These are phyloP conservation scores for Chaetoderma sp. DNA, from an alignment of 2,888 invertebrate genomes.

Conservation along the genomic window DNA sequence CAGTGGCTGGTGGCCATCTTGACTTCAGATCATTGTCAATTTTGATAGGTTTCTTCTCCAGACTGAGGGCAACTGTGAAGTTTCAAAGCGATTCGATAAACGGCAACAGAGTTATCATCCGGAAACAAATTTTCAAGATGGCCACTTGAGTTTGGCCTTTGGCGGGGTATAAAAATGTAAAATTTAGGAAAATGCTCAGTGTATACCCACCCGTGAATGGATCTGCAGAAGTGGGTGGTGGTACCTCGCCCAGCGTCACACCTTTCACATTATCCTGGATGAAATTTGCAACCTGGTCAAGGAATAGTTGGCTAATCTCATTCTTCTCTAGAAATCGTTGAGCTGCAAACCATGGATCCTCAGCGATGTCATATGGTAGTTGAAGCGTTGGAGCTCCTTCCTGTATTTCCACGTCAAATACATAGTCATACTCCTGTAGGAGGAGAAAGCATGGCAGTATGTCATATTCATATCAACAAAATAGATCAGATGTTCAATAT, in stretches of 20 bases:
- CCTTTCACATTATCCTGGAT: constrained; percentile 85
- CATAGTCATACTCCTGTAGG: constrained; percentile 87
- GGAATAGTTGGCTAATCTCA: constrained; percentile 84
- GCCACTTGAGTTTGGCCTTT: no score
- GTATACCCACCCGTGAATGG: constrained; percentile 78
- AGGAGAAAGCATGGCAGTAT: constrained; percentile 8
- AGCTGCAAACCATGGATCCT: constrained; percentile 93
- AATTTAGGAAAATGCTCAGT: no score
- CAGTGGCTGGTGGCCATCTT: no score
- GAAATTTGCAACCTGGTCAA: constrained; percentile 92
- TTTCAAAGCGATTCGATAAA: no score
- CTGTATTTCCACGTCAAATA: constrained; percentile 95
- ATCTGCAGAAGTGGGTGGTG: constrained; percentile 69
- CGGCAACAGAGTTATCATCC: no score
- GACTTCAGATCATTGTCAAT: no score
- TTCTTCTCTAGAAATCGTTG: constrained; percentile 90
- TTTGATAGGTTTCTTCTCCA: no score
- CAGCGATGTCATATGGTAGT: constrained; percentile 88
- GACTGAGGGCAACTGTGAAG: no score
- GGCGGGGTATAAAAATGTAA: no score
- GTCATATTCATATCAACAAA: not conserved
- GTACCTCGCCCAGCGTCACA: constrained; percentile 51
- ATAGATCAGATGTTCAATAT: no score
- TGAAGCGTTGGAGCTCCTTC: constrained; percentile 90
- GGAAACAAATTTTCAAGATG: no score